A percentile compares a stretch with the other conserved stretches of the same genome.
Evolutionary conservation across 2,888 invertebrate species (phyloP).

Genomic region (Drosophila glabriapex): DNA sequence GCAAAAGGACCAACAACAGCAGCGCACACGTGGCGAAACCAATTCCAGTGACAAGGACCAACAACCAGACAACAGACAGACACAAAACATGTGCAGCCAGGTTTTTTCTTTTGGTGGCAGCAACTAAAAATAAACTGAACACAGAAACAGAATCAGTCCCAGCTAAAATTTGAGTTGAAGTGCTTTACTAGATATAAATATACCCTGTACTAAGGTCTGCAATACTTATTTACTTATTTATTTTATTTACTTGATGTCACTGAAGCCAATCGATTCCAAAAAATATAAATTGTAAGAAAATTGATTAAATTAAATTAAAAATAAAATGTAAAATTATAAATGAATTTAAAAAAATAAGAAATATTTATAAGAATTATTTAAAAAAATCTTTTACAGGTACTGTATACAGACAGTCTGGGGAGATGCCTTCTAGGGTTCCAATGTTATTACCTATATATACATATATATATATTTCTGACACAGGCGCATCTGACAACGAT

Average conservation of each 20-base stretch:
- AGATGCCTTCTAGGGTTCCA: background rate
- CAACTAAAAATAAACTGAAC: slow-evolving; percentile 26
- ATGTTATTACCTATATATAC: background rate
- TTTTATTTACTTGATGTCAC: background rate
- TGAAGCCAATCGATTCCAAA: background rate
- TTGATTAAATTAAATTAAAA: background rate
- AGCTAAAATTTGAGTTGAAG: background rate
- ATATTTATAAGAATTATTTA: background rate
- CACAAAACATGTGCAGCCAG: slow-evolving; percentile 65
- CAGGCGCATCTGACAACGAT: background rate
- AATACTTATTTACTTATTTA: background rate
- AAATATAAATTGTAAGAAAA: background rate
- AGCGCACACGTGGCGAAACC: slow-evolving; percentile 43
- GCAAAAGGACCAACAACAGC: slow-evolving; percentile 20
- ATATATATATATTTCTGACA: background rate
- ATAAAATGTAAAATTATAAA: background rate
- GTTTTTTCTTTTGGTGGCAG: slow-evolving; percentile 25
- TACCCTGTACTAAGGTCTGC: background rate
- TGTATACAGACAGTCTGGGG: background rate
- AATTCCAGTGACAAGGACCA: slow-evolving; percentile 33
- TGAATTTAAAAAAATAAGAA: background rate
- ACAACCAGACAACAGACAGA: slow-evolving; percentile 6
- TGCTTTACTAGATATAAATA: background rate
- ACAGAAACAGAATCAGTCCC: slow-evolving; percentile 6
- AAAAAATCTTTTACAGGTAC: background rate